Evolutionary conservation across 2,113 vertebrate genomes (phyloP), one percentile per base, ranked within the genome.

Genomic region (Gallinago undulata): DNA sequence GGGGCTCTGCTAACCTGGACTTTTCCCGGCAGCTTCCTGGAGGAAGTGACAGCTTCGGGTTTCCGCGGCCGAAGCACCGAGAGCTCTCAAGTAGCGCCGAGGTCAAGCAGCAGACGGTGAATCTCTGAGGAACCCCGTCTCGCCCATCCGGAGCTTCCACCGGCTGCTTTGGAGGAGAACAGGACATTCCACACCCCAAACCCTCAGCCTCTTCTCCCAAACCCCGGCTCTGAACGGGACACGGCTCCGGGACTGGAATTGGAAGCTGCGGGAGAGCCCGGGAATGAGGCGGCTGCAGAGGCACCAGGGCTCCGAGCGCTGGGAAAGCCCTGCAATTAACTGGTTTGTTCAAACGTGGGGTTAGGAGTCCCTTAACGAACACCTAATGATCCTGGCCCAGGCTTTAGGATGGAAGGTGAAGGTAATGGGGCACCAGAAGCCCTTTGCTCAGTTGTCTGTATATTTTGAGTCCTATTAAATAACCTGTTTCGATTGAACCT

Each of bases 1-100:
- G 21, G 28, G 24, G 14, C 63, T 33, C 63, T 17, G 7, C 50
- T 90, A 87, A 97, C 80, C 47, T 79, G 12, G 10, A 7, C 30
- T 94, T 82, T 96, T 23, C 70, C 85, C 57, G 39, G 93, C 97
- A 98, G 98, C 94, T 98, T 98, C 95, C 97, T 98, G 28, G 98
- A 98, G 94, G 98, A 98, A 83, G 98, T 98, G 2, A 92, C 97
- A 23, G 89, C 98, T 2, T 75, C 98, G 0, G 98, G 98, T 13
- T 94, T 98, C 93, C 97, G 96, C 2, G 96, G 97, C 62, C 96
- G 97, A 5, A 62, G 96, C 77, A 6, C 81, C 1, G 98, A 98
- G 82, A 80, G 79, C 69, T 93, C 96, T 9, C 98, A 98, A 0
- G 84, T 18, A 2, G 6, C 92, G 0, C 67, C 89, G 0, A 93